Conservation (phyloP, 2,113 vertebrate genomes). For the Heterochromis multidens region DNA sequence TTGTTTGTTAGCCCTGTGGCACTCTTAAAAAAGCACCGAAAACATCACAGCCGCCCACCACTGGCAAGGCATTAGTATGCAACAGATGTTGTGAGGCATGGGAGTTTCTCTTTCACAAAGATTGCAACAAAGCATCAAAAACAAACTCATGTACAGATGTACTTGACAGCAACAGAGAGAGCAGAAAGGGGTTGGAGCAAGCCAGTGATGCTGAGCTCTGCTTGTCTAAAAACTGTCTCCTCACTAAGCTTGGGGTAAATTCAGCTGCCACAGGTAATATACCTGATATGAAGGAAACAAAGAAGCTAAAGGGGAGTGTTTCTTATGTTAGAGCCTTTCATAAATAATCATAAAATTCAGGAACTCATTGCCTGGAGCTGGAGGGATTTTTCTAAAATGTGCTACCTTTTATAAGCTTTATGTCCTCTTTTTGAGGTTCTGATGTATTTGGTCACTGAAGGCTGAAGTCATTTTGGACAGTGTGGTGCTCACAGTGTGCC, state of each 20-base stretch:
- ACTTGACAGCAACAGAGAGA: conserved; percentile 19
- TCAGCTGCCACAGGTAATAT: conserved; percentile 23
- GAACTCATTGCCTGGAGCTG: neutral
- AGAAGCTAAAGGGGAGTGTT: neutral
- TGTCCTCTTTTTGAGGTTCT: neutral
- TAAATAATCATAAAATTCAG: conserved; percentile 14
- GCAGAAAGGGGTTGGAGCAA: neutral
- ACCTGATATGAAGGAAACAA: conserved; percentile 18
- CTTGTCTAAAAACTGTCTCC: conserved; percentile 16
- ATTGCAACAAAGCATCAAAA: conserved; percentile 27
- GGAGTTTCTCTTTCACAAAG: conserved; percentile 1
- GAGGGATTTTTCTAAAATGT: neutral
- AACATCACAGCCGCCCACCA: neutral
- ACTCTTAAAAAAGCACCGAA: neutral
- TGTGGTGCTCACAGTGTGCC: neutral
- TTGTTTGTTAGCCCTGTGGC: neutral
- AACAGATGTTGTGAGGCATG: conserved; percentile 12
- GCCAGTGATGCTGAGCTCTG: neutral
- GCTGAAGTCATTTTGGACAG: neutral
- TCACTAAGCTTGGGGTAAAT: conserved; percentile 7
- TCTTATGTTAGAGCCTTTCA: neutral
- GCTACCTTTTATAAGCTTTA: neutral
- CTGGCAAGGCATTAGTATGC: conserved; percentile 21
- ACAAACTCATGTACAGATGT: conserved; percentile 9
- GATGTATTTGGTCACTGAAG: neutral